Base-by-base conservation (phyloP, 2,888 invertebrate genomes). In the Lepetodrilus schrolli region DNA sequence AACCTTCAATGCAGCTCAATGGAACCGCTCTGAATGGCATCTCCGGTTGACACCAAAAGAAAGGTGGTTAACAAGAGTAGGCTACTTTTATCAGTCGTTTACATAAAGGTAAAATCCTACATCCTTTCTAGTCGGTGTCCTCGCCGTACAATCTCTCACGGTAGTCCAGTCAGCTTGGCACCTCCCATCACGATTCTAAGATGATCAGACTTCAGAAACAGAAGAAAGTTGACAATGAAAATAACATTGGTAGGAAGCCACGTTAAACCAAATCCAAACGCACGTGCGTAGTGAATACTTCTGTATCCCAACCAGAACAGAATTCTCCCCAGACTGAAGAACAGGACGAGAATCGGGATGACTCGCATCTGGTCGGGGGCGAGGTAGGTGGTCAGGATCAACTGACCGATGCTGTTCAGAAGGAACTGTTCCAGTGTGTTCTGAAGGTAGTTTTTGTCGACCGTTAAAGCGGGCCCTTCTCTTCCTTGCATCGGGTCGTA, bases 401-500 rank as follows among this genome's bases (percentile, higher is more conserved):
- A 23, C 49, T 82, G 82, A 3, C 76, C 78, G 2, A 73, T 48
- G 34, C 76, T 43, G 47, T 71, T 82, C 23, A 82, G 26, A 5
- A 80, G 30, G 13, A 81, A 65, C 69, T 81, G 81, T 70, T 82
- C 81, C 23, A 82, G 21, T 4, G 81, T 81, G 66, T 82, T 82
- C 48, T 75, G 78, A 0, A 81, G 43, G 30, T 77, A 76, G 1
- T 74, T 49, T 3, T 23, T 13, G 13, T 73, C 66, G 0, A 80
- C 70, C 38, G 65, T 71, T 21, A 82, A 68, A 37, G 73, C 51
- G 36, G 78, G 74, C 23, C 78, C 77, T 26, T 78, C 80, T n/a
- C 73, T 70, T 0, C 78, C 75, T 34, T 66, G 66, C 23, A 81
- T 68, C 34, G 81, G 82, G 69, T 82, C 78, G 36, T 79, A 74